A percentile compares a stretch with the other conserved stretches of the same genome.
Conservation (phyloP, 30 jellyfish, hydroid and myxozoan species). For the Hydra vulgaris region DNA sequence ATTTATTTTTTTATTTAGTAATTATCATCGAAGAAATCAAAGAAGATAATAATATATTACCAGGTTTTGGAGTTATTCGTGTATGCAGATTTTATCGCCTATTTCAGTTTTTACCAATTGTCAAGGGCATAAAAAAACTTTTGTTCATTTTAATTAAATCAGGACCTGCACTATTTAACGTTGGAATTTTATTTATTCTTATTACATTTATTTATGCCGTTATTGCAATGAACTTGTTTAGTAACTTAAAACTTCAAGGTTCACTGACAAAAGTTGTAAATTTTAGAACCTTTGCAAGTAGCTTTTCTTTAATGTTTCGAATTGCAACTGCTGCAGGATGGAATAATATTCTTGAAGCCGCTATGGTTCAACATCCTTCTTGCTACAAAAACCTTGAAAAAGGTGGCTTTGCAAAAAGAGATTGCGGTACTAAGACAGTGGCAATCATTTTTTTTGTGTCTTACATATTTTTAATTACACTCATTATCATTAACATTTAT, state of each 20-base stretch:
- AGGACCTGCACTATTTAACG: constrained; percentile 87
- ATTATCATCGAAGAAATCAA: no score
- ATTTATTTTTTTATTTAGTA: no score
- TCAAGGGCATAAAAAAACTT: constrained; percentile 87
- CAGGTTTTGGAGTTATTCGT: constrained; percentile 91
- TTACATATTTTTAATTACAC: constrained; percentile 59
- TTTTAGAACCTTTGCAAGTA: constrained; percentile 80
- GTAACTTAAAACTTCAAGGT: constrained; percentile 50
- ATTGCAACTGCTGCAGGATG: constrained; percentile 98
- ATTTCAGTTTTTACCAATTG: constrained; percentile 88
- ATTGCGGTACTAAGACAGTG: no score
- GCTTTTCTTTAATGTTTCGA: constrained; percentile 86
- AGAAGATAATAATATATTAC: no score
- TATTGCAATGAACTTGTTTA: constrained; percentile 82
- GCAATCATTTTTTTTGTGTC: constrained; percentile 67
- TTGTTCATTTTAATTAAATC: constrained; percentile 76
- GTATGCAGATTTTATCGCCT: constrained; percentile 78
- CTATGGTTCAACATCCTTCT: constrained; percentile 79
- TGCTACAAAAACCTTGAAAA: no score
- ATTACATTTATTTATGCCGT: constrained; percentile 82
- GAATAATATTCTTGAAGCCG: constrained; percentile 87
- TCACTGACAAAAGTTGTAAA: constrained; percentile 60
- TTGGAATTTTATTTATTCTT: constrained; percentile 78
- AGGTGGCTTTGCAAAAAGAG: no score
- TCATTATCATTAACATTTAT: constrained; percentile 79